Base-by-base conservation (phyloP, 2,888 invertebrate genomes). In the Stenotaenia linearis region DNA sequence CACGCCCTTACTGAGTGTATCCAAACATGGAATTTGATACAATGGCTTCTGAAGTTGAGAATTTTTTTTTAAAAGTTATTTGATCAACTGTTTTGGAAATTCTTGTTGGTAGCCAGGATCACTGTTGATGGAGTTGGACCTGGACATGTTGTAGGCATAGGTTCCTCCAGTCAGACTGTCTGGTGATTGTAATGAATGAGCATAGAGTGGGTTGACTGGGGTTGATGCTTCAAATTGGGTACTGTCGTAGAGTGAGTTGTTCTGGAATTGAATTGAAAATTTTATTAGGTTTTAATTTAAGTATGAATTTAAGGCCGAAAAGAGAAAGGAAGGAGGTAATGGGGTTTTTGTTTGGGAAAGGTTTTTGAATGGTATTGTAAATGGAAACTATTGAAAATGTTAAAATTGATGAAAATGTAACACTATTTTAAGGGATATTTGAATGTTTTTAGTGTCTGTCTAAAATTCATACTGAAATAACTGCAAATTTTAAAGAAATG, bases 231-330 rank as follows among this genome's bases (percentile, higher is more conserved):
- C 80, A 86, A 92, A 91, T 82, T 91, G 88, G 79, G 92, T 92
- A 84, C 91, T 91, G 86, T 92, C 91, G 85, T 91, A 92, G 80
- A 91, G 90, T 85, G 91, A 91, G 88, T 91, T 91, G 84, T 90
- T 91, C 91, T 91, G 87, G 79, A 87, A 86, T 84, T 85, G 84
- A 84, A 78, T 79, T 45, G 75, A 75, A 80, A n/a, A n/a, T n/a
- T n/a, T n/a, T n/a, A n/a, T n/a, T n/a, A n/a, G n/a, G n/a, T n/a
- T n/a, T n/a, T n/a, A n/a, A n/a, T n/a, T n/a, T n/a, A n/a, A n/a
- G n/a, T n/a, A n/a, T n/a, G n/a, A n/a, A n/a, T n/a, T n/a, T n/a
- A n/a, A n/a, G n/a, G n/a, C n/a, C n/a, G n/a, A n/a, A n/a, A n/a
- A n/a, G n/a, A n/a, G n/a, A n/a, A n/a, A n/a, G n/a, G n/a, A n/a